Evolutionary conservation across 2,888 invertebrate genomes (phyloP).

Genomic region (Laspeyria flexula): DNA sequence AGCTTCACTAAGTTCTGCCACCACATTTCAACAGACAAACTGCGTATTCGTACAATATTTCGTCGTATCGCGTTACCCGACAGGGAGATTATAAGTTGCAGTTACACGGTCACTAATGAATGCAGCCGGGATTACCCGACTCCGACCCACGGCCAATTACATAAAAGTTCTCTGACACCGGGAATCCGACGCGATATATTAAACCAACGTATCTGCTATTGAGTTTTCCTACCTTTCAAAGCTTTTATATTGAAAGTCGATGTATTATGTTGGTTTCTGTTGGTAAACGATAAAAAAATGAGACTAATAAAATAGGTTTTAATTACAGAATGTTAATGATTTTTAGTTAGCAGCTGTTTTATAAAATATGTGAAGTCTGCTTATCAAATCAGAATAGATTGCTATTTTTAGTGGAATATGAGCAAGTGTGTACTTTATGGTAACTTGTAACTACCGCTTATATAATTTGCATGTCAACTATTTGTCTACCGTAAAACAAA

Average conservation of each 20-base stretch:
- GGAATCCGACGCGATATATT: slow-evolving; percentile 62
- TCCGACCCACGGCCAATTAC: slow-evolving; percentile 57
- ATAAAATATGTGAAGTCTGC: too few species aligned
- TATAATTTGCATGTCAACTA: too few species aligned
- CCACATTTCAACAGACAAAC: slow-evolving; percentile 10
- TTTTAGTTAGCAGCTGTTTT: too few species aligned
- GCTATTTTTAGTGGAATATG: too few species aligned
- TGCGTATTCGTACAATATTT: slow-evolving; percentile 21
- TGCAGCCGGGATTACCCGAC: slow-evolving; percentile 63
- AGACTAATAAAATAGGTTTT: too few species aligned
- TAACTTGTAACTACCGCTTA: too few species aligned
- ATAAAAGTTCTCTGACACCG: slow-evolving; percentile 67
- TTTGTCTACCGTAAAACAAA: too few species aligned
- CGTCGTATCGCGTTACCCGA: slow-evolving; percentile 25
- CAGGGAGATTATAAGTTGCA: slow-evolving; percentile 70
- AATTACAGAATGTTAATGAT: too few species aligned
- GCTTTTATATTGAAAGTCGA: slow-evolving; percentile 30
- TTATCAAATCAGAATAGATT: too few species aligned
- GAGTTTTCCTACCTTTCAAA: slow-evolving; percentile 15
- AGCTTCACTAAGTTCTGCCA: neutral
- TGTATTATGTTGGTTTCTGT: slow-evolving; percentile 12
- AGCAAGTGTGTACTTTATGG: too few species aligned
- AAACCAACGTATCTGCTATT: slow-evolving; percentile 1
- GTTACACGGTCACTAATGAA: slow-evolving; percentile 67
- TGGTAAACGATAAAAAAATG: neutral